A percentile compares a stretch with the other conserved stretches of the same genome.
These are phyloP conservation scores for Pteria penguin DNA, from an alignment of 2,888 invertebrate genomes.

Conservation along the genomic window DNA sequence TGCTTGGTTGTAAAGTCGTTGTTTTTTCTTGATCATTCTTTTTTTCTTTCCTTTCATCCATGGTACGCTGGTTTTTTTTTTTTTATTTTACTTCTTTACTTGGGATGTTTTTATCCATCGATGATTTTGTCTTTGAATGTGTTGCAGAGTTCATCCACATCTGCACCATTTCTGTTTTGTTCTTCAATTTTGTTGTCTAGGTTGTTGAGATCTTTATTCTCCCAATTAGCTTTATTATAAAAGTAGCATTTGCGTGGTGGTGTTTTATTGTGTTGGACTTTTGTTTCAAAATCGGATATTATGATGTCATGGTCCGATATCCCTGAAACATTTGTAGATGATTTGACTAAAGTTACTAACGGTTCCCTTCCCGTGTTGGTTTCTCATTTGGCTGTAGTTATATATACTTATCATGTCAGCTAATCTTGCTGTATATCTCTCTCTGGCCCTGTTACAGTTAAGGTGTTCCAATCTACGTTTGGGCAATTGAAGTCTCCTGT, in stretches of 20 bases:
- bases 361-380: too few species aligned
- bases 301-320: slow-evolving; percentile 45
- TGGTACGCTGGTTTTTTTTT: slow-evolving; percentile 5
- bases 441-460: too few species aligned
- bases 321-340: slow-evolving; percentile 33
- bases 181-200: too few species aligned
- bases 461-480: slow-evolving; percentile 31
- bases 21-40: slow-evolving; percentile 10
- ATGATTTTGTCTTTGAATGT: neutral
- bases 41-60: slow-evolving; percentile 12
- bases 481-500: slow-evolving; percentile 42
- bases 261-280: slow-evolving; percentile 25
- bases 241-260: slow-evolving; percentile 30
- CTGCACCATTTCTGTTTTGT: neutral
- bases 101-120: slow-evolving; percentile 34
- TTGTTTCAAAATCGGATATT: slow-evolving; percentile 34
- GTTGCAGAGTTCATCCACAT: slow-evolving; percentile 1
- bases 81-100: slow-evolving; percentile 25
- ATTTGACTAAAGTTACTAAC: slow-evolving; percentile 37
- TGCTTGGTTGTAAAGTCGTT: slow-evolving; percentile 37
- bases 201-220: neutral
- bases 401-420: too few species aligned
- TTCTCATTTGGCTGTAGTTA: too few species aligned
- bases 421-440: too few species aligned
- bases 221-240: slow-evolving; percentile 38